These are phyloP conservation scores for Brachyhypopomus gauderio DNA, from an alignment of 2,113 vertebrate species.

Conservation along the genomic window DNA sequence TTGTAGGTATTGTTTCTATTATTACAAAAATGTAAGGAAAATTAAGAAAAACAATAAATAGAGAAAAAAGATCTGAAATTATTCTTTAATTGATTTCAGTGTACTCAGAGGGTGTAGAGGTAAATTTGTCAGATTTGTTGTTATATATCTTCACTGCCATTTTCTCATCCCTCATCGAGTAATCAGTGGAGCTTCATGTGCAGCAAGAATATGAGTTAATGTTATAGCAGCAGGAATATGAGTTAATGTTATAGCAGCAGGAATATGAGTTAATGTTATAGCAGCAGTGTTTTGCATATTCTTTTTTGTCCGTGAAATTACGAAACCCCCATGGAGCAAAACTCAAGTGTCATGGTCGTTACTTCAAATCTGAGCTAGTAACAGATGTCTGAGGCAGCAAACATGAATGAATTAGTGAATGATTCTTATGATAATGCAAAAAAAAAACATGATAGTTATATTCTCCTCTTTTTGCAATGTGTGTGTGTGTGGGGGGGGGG, in stretches of 20 bases:
- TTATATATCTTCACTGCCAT: neutral
- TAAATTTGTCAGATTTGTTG: neutral
- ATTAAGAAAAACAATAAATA: neutral
- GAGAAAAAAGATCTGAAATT: neutral
- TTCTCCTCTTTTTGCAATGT: neutral
- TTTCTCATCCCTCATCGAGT: conserved; percentile 7
- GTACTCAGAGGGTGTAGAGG: neutral
- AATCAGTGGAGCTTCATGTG: neutral
- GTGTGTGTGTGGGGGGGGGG: too few species aligned
- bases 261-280: neutral
- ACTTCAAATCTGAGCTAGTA: too few species aligned
- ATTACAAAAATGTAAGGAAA: neutral
- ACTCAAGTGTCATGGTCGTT: too few species aligned
- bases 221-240: neutral
- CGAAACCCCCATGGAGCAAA: too few species aligned
- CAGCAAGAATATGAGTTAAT: neutral
- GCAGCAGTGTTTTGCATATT: too few species aligned
- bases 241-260: neutral
- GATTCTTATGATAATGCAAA: neutral
- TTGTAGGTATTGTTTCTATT: neutral
- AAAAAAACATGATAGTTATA: neutral
- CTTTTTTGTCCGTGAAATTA: too few species aligned
- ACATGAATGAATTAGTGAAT: neutral
- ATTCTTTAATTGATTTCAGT: neutral
- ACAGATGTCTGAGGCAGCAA: neutral